A percentile compares a stretch with the other conserved stretches of the same genome.
Conservation (phyloP, 2,888 invertebrate species). For the Bibio marci region DNA sequence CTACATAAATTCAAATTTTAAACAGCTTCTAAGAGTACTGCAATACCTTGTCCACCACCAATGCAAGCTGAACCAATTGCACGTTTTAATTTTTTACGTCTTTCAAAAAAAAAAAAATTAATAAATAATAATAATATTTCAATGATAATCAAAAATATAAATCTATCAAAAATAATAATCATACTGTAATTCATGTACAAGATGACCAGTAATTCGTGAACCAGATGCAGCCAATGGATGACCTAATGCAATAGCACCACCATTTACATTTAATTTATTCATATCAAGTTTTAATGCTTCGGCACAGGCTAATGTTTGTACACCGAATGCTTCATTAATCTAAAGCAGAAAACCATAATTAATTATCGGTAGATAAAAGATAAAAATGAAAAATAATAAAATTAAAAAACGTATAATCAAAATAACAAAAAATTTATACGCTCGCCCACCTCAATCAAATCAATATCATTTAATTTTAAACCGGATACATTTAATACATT, state of each 20-base stretch:
- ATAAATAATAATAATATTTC: slow-evolving; percentile 11
- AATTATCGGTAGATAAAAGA: slow-evolving; percentile 4
- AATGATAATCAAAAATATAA: slow-evolving; percentile 3
- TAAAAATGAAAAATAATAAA: slow-evolving; percentile 2
- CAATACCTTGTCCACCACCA: slow-evolving; percentile 97
- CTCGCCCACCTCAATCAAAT: slow-evolving; percentile 91
- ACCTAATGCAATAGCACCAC: slow-evolving; percentile 94
- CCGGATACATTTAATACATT: slow-evolving; percentile 66
- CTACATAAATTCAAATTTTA: no score
- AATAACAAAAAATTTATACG: slow-evolving; percentile 6
- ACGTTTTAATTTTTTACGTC: slow-evolving; percentile 67
- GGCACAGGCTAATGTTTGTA: slow-evolving; percentile 84
- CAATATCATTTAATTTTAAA: slow-evolving; percentile 68
- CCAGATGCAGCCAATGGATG: slow-evolving; percentile 95
- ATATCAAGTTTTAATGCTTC: slow-evolving; percentile 76
- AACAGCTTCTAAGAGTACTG: slow-evolving; percentile 67
- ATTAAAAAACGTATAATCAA: neutral
- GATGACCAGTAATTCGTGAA: slow-evolving; percentile 75
- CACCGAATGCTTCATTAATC: slow-evolving; percentile 98
- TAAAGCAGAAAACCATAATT: slow-evolving; percentile 27
- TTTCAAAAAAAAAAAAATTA: slow-evolving; percentile 25
- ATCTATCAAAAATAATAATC: slow-evolving; percentile 11
- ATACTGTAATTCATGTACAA: slow-evolving; percentile 81
- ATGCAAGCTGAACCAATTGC: slow-evolving; percentile 95
- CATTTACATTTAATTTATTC: slow-evolving; percentile 81